Conservation (phyloP, 2,797 vertebrate species). For the Carapus acus region DNA sequence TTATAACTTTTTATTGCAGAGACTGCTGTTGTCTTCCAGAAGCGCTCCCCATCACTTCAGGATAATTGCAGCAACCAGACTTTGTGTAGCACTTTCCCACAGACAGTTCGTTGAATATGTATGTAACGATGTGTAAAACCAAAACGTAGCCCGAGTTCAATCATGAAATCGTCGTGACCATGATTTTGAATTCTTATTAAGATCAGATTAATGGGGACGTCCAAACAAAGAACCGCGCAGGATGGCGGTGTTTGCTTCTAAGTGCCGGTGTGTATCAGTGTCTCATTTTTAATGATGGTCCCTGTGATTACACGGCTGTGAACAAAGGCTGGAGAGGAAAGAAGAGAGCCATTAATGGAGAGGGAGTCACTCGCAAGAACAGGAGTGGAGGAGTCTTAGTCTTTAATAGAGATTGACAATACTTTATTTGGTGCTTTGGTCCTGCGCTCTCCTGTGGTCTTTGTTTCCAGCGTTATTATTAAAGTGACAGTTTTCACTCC, state of each 20-base stretch:
- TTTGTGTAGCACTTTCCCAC: conserved; percentile 28
- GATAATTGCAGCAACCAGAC: conserved; percentile 19
- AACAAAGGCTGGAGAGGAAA: conserved; percentile 12
- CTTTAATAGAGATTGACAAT: not conserved
- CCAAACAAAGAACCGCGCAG: conserved; percentile 36
- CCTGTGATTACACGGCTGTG: conserved; percentile 27
- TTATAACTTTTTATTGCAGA: conserved; percentile 30
- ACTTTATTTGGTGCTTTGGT: not conserved
- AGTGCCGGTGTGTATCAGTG: conserved; percentile 29
- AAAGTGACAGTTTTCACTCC: not conserved
- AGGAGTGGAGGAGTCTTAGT: not conserved
- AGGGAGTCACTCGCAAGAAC: not conserved
- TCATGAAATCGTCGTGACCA: conserved; percentile 29
- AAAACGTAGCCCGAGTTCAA: conserved; percentile 13
- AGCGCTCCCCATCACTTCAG: conserved; percentile 34
- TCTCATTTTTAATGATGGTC: conserved; percentile 43
- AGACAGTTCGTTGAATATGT: not conserved
- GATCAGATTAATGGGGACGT: conserved; percentile 55
- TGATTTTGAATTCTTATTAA: conserved; percentile 48
- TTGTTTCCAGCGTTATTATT: not conserved
- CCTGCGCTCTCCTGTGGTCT: not conserved
- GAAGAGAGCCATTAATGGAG: conserved; percentile 3
- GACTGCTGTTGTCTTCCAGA: conserved; percentile 15
- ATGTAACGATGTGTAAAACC: conserved; percentile 19
- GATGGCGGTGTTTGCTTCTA: conserved; percentile 54